Evolutionary conservation across 2,797 vertebrate genomes (phyloP), one percentile per base, ranked within the genome.

Genomic region (Varecia variegata): DNA sequence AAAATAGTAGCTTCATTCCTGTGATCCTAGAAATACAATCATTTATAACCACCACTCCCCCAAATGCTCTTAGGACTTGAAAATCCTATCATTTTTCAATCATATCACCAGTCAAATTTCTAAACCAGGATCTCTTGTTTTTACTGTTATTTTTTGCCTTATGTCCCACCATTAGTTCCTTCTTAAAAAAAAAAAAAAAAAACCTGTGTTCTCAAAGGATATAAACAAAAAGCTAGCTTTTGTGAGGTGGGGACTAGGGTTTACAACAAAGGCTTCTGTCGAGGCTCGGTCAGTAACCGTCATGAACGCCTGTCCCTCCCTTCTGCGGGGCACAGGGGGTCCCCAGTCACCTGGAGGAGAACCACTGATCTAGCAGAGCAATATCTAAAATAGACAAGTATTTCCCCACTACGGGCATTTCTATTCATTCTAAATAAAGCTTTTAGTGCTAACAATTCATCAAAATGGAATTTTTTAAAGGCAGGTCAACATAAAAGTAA

Each of bases 361-460:
- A 71, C 12, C 43, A 18, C 62, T 12, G 21, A 13, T 10, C 27
- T 47, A 58, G 52, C 0, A 45, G 17, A 88, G 5, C 9, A 50
- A 27, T 12, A 14, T 3, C 82, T 18, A 45, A n/a, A 30, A 60
- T 1, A 1, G 45, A 38, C 18, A 17, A 25, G n/a, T 7, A 17
- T 58, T 35, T 58, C 7, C 60, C 47, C 52, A 13, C 18, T n/a
- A 10, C 27, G 50, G n/a, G 12, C 60, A 43, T 58, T 52, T 79
- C 70, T 81, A 21, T 10, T 38, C 56, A 68, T 80, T 62, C 54
- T 58, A 82, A 94, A 45, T 45, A 30, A 93, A 70, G 30, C 4
- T 65, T 38, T 32, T 35, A 12, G 27, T 12, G 71, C 60, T 95
- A 68, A 85, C n/a, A 87, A 38, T 40, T 52, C 71, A 93, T 43